phyloP scores from a whole-genome alignment of 2,888 invertebrate genomes.

The Cheilosia scutellata region DNA sequence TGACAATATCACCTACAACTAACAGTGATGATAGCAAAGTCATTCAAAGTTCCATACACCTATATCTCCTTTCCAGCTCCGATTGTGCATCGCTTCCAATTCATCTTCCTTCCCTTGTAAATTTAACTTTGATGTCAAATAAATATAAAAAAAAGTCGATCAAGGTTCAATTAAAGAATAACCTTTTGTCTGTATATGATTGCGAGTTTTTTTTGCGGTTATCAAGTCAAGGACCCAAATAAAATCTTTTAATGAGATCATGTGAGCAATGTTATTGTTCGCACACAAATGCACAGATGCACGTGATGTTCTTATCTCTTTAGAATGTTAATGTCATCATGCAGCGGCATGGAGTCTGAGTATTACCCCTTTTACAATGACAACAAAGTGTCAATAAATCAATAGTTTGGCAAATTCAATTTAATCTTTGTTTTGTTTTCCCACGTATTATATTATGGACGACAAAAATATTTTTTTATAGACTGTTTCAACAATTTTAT shows the following conservation, averaged over 20 bases:
- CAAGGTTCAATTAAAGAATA: slow-evolving; percentile 1
- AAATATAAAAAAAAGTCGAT: neutral
- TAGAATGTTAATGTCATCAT: neutral
- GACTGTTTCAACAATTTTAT: neutral
- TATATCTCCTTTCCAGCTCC: too few species aligned
- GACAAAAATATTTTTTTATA: neutral
- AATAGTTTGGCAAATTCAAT: neutral
- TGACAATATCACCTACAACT: too few species aligned
- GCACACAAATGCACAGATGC: neutral
- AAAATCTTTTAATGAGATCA: slow-evolving; percentile 28
- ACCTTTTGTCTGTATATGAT: neutral
- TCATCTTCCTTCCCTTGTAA: too few species aligned
- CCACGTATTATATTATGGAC: neutral
- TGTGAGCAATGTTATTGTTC: slow-evolving; percentile 1
- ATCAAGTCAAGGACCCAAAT: slow-evolving; percentile 32
- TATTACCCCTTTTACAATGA: neutral
- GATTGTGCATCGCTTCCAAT: too few species aligned
- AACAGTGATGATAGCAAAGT: too few species aligned
- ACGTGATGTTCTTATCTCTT: slow-evolving; percentile 23
- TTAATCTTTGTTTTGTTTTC: slow-evolving; percentile 7
- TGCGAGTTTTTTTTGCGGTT: slow-evolving; percentile 5
- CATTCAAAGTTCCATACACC: too few species aligned
- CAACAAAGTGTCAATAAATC: slow-evolving; percentile 6
- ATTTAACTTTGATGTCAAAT: neutral
- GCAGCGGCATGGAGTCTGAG: neutral